These are phyloP conservation scores for Clupea harengus DNA, from an alignment of 2,113 vertebrate species.

Conservation along the genomic window DNA sequence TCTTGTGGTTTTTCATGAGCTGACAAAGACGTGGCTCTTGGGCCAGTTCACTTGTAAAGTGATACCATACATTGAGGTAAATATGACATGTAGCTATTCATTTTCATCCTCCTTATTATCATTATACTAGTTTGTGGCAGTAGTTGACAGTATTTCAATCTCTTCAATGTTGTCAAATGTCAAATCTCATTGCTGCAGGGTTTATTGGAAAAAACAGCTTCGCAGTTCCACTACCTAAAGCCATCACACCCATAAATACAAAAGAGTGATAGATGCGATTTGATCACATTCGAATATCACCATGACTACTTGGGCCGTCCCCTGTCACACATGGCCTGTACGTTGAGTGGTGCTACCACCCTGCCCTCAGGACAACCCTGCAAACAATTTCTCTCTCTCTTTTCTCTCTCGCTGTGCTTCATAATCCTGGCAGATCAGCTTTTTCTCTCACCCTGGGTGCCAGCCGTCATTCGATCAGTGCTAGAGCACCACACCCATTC, in stretches of 20 bases:
- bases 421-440: background rate
- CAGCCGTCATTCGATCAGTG: background rate
- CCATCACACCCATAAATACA: background rate
- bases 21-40: constrained; percentile 94
- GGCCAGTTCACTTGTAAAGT: constrained; percentile 97
- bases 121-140: background rate
- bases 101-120: background rate
- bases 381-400: background rate
- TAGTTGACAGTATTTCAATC: background rate
- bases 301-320: background rate
- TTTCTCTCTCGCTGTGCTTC: background rate
- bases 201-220: background rate
- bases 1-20: constrained; percentile 92
- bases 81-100: background rate
- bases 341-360: background rate
- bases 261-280: background rate
- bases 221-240: background rate
- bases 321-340: background rate
- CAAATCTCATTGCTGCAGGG: background rate
- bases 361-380: constrained; percentile 3
- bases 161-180: background rate
- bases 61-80: constrained; percentile 96
- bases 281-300: background rate
- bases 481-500: background rate
- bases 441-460: constrained; percentile 4